These are phyloP conservation scores for Diplodus puntazzo DNA, from an alignment of 2,797 vertebrate genomes.

Conservation along the genomic window DNA sequence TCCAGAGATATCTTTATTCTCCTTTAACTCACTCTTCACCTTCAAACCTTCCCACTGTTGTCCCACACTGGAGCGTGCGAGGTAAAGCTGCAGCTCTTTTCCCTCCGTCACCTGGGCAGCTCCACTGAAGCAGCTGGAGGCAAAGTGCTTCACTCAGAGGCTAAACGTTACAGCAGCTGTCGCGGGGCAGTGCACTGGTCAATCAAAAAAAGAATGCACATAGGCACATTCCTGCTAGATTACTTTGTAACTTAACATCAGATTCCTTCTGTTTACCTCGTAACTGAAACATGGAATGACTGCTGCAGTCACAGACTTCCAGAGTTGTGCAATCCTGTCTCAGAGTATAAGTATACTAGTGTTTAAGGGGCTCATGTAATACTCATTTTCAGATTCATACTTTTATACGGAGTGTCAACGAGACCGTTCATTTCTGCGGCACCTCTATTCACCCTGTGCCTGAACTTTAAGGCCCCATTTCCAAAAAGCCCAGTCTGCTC, in stretches of 20 bases:
- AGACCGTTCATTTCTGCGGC: too few species aligned
- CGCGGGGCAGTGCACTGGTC: not conserved
- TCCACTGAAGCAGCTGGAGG: not conserved
- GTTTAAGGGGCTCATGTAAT: too few species aligned
- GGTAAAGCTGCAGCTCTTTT: not conserved
- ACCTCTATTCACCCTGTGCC: too few species aligned
- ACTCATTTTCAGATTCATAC: too few species aligned
- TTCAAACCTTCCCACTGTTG: not conserved
- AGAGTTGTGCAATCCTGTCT: not conserved
- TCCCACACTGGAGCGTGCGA: constrained; percentile 2
- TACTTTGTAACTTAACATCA: too few species aligned
- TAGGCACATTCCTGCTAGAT: not conserved
- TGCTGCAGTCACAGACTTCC: too few species aligned
- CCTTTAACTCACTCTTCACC: not conserved
- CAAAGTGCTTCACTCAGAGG: not conserved
- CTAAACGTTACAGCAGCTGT: not conserved
- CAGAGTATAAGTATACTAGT: too few species aligned
- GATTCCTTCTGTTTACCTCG: not conserved
- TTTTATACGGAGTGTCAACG: too few species aligned
- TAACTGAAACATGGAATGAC: not conserved
- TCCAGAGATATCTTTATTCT: not conserved
- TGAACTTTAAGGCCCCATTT: too few species aligned
- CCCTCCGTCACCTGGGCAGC: not conserved
- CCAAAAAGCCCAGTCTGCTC: too few species aligned
- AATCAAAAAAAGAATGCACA: not conserved